Percentiles rank a stretch among this genome's conserved stretches.
Evolutionary conservation across 2,797 vertebrate genomes (phyloP).

Genomic region (Chromobotia macracanthus): DNA sequence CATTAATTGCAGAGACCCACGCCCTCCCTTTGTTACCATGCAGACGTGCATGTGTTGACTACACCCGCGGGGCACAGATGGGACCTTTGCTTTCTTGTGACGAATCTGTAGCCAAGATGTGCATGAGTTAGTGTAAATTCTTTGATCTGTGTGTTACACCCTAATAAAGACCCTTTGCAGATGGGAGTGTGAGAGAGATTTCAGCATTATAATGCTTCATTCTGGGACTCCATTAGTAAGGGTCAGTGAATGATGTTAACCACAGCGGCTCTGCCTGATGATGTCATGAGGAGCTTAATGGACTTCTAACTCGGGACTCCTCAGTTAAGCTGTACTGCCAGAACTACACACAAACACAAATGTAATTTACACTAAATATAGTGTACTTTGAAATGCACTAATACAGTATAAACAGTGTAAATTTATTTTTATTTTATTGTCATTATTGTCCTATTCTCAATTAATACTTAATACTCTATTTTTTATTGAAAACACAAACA

Average conservation of each 20-base stretch:
- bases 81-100: neutral
- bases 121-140: conserved; percentile 1
- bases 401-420: too few species aligned
- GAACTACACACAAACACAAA: conserved; percentile 8
- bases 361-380: too few species aligned
- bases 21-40: conserved; percentile 11
- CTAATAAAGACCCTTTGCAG: conserved; percentile 30
- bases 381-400: too few species aligned
- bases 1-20: conserved; percentile 16
- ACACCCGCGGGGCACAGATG: neutral
- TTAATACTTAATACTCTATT: too few species aligned
- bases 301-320: conserved; percentile 70
- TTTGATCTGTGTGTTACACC: conserved; percentile 29
- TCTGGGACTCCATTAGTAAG: conserved; percentile 81
- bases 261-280: conserved; percentile 75
- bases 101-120: conserved; percentile 6
- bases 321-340: conserved; percentile 61
- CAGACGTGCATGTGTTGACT: conserved; percentile 23
- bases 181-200: conserved; percentile 29
- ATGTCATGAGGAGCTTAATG: conserved; percentile 80
- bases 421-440: too few species aligned
- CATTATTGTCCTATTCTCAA: too few species aligned
- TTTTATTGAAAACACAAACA: too few species aligned
- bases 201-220: conserved; percentile 63
- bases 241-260: conserved; percentile 82